These are phyloP conservation scores for Bombus vancouverensis DNA, from an alignment of 1,140 invertebrate species.

Conservation along the genomic window DNA sequence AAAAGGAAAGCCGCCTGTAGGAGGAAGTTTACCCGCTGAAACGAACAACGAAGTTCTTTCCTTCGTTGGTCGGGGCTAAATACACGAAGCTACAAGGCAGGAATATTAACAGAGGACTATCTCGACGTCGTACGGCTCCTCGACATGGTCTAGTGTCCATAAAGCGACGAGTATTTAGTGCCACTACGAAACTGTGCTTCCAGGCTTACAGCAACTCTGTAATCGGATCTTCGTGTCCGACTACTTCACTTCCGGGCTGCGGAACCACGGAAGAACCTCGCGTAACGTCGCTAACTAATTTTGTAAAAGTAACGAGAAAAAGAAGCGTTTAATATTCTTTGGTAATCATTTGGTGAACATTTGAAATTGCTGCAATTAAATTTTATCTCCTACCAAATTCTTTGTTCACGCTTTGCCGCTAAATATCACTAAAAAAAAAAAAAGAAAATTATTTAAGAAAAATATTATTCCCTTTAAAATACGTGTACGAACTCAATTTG, in stretches of 20 bases:
- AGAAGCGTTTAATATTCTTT: too few relatives aligned
- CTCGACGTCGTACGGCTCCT: not conserved
- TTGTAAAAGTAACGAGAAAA: too few relatives aligned
- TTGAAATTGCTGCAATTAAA: too few relatives aligned
- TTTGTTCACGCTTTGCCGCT: not conserved
- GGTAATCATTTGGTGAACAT: too few relatives aligned
- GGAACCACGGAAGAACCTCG: not conserved
- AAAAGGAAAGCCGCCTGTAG: not conserved
- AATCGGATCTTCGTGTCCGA: slow-evolving; percentile 11
- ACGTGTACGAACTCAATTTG: not conserved
- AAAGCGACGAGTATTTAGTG: slow-evolving; percentile 20
- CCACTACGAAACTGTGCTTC: slow-evolving; percentile 12
- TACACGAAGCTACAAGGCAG: not conserved
- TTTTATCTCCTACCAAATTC: too few relatives aligned
- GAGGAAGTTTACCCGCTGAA: not conserved
- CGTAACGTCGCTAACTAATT: too few relatives aligned
- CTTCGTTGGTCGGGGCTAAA: not conserved
- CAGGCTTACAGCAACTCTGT: slow-evolving; percentile 18
- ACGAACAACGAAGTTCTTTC: not conserved
- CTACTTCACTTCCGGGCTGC: slow-evolving; percentile 8
- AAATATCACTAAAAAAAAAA: not conserved
- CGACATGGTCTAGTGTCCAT: slow-evolving; percentile 12
- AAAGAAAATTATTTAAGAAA: too few relatives aligned
- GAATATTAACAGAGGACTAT: slow-evolving; percentile 21
- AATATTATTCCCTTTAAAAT: not conserved